phyloP scores from a whole-genome alignment of 2,113 vertebrate genomes.

The Lamprologus ornatipinnis region DNA sequence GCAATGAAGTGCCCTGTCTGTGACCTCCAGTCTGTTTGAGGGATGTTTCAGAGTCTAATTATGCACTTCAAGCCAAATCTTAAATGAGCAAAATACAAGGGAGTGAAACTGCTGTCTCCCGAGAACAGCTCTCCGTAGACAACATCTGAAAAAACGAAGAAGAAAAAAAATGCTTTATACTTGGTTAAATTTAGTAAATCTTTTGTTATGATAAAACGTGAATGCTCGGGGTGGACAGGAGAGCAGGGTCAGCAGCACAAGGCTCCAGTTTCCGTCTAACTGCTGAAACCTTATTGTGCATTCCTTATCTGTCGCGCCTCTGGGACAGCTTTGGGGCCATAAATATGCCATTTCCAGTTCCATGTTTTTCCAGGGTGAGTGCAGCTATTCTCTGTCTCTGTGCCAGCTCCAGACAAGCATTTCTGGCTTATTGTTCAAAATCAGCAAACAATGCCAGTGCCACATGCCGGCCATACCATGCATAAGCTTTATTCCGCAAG shows the following conservation, averaged over 20 bases:
- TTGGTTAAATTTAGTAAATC: conserved; percentile 25
- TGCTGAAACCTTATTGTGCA: conserved; percentile 37
- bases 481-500: neutral
- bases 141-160: neutral
- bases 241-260: conserved; percentile 25
- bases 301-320: neutral
- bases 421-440: conserved; percentile 3
- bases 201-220: conserved; percentile 50
- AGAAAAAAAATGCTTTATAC: neutral
- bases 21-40: neutral
- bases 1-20: neutral
- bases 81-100: neutral
- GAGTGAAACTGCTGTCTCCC: conserved; percentile 3
- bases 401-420: conserved; percentile 24
- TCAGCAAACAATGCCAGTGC: conserved; percentile 24
- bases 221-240: conserved; percentile 7
- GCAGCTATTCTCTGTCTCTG: conserved; percentile 6
- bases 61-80: neutral
- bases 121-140: neutral
- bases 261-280: conserved; percentile 33
- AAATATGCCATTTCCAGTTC: conserved; percentile 38
- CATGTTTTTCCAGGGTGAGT: neutral
- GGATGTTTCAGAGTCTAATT: neutral
- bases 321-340: conserved; percentile 5
- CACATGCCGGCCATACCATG: conserved; percentile 48